Conservation (phyloP, 2,888 invertebrate species). For the Aradus depressus region DNA sequence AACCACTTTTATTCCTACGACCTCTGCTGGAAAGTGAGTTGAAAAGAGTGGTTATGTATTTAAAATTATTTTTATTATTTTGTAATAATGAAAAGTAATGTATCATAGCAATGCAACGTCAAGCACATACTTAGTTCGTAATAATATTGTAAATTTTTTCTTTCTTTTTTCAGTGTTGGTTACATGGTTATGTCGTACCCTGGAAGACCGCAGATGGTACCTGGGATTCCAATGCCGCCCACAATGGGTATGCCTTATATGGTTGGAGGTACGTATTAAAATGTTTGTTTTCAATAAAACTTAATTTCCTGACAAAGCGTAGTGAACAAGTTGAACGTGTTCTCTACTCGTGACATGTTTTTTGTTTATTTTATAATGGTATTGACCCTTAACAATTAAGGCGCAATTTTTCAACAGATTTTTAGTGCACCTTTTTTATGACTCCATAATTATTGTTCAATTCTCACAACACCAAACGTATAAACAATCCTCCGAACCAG, state of each 20-base stretch:
- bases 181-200: conserved; percentile 68
- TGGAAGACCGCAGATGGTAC: conserved; percentile 68
- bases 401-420: no score
- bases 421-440: no score
- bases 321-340: conserved; percentile 40
- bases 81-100: background rate
- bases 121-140: no score
- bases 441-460: no score
- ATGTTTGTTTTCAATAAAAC: background rate
- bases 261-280: conserved; percentile 33
- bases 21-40: conserved; percentile 30
- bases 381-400: no score
- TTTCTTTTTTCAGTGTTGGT: conserved; percentile 27
- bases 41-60: background rate
- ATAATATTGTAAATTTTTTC: background rate
- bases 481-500: no score
- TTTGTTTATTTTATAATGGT: no score
- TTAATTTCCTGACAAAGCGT: background rate
- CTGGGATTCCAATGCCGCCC: conserved; percentile 49
- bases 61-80: background rate
- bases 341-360: background rate
- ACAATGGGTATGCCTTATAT: conserved; percentile 43
- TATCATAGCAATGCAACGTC: no score
- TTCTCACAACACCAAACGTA: no score
- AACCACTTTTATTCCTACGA: conserved; percentile 30